Evolutionary conservation across 2,888 invertebrate species (phyloP).

Genomic region (Caenorhabditis sulstoni): DNA sequence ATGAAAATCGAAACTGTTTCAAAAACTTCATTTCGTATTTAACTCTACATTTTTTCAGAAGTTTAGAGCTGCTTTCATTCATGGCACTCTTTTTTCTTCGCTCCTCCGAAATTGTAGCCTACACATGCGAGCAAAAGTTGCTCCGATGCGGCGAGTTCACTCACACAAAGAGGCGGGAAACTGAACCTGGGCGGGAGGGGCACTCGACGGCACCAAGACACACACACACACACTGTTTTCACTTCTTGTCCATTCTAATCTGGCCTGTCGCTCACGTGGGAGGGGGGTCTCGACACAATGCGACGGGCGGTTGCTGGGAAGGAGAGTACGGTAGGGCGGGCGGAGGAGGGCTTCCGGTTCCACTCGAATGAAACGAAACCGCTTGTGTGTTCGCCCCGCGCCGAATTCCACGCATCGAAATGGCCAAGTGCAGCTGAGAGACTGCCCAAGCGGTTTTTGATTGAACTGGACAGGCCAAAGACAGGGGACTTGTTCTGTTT

Average conservation of each 20-base stretch:
- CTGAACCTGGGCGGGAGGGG: background rate
- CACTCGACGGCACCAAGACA: slow-evolving; percentile 16
- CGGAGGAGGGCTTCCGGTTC: slow-evolving; percentile 43
- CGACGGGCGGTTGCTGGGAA: background rate
- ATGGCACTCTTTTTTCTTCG: background rate
- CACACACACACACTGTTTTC: background rate
- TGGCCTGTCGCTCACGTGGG: slow-evolving; percentile 44
- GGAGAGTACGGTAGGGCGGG: slow-evolving; percentile 33
- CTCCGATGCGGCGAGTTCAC: too few species aligned
- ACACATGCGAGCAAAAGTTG: background rate
- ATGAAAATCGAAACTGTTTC: too few species aligned
- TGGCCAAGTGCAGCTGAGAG: too few species aligned
- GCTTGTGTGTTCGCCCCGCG: slow-evolving; percentile 26
- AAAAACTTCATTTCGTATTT: too few species aligned
- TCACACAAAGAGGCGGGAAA: background rate
- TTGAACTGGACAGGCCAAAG: background rate
- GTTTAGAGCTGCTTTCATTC: too few species aligned
- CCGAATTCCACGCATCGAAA: slow-evolving; percentile 18
- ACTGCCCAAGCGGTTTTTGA: slow-evolving; percentile 14
- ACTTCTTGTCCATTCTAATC: slow-evolving; percentile 21
- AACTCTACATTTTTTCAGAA: too few species aligned
- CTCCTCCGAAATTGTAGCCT: background rate
- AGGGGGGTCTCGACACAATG: slow-evolving; percentile 31
- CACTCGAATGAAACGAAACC: slow-evolving; percentile 19
- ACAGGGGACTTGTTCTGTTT: too few species aligned